Base-by-base conservation (phyloP, 2,888 invertebrate genomes). In the Aelia acuminata region DNA sequence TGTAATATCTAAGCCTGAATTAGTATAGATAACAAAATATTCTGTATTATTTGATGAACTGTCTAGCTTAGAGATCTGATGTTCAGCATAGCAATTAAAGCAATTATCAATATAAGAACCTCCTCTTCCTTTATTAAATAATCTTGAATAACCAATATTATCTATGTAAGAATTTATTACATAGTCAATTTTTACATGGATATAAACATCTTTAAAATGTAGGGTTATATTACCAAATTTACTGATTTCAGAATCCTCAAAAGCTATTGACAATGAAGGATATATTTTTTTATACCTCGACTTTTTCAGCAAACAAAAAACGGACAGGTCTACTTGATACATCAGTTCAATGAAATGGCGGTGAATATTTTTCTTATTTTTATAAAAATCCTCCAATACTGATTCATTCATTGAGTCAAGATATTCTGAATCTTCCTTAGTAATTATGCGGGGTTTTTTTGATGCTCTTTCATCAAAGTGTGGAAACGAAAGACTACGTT, bases 151-250 rank as follows among this genome's bases (percentile, higher is more conserved):
- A 48, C 84, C 48, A 26, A 84, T 84, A 84, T 49, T 43, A 43
- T 43, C 47, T n/a, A 4, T n/a, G 20, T 43, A 47, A 84, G 48
- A 84, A n/a, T 84, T 84, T 5, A 49, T 47, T 7, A 84, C 49
- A 84, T 84, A 47, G 48, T 84, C 84, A 84, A 84, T 48, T 84
- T 84, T 48, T 84, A 84, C n/a, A 84, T 84, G 84, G 49, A 84
- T 84, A 84, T 47, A 84, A 48, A 49, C n/a, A 20, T 48, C 48
- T 48, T 84, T 11, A 26, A 22, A 47, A n/a, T 26, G 49, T 22
- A 84, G 10, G 11, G 47, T 47, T 49, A 84, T 48, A n/a, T 48
- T 48, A 20, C 48, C 49, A 49, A 84, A 84, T 18, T 84, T 84
- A 26, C 49, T 49, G 26, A 84, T 49, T 84, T 47, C 84, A 18